These are phyloP conservation scores for Tachina grossa DNA, from an alignment of 2,888 invertebrate species.

Conservation along the genomic window DNA sequence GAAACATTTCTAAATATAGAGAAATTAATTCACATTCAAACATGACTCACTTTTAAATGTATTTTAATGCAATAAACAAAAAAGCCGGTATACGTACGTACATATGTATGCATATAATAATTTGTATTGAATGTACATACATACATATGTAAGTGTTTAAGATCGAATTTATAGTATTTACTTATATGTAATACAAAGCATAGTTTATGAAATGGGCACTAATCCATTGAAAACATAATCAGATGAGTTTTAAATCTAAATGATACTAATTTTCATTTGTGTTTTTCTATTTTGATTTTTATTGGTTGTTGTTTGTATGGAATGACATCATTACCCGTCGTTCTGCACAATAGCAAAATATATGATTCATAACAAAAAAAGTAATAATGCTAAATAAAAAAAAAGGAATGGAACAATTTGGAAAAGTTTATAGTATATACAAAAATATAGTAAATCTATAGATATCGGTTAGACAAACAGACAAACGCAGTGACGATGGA, in stretches of 20 bases:
- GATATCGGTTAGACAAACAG: constrained; percentile 31
- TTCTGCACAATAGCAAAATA: constrained; percentile 51
- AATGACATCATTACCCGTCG: constrained; percentile 67
- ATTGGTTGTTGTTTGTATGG: constrained; percentile 23
- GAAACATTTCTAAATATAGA: constrained; percentile 54
- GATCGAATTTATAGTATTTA: neutral
- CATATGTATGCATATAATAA: neutral
- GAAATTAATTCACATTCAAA: constrained; percentile 46
- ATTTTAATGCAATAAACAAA: constrained; percentile 43
- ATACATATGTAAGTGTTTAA: neutral
- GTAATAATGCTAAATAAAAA: constrained; percentile 51
- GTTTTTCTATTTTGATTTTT: constrained; percentile 34
- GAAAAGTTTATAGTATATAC: constrained; percentile 3
- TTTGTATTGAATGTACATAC: neutral
- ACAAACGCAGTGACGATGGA: neutral
- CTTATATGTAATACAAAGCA: neutral
- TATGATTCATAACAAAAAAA: constrained; percentile 67
- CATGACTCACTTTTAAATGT: constrained; percentile 55
- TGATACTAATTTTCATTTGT: constrained; percentile 21
- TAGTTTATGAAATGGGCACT: neutral
- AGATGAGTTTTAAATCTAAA: constrained; percentile 2
- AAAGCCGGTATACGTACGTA: constrained; percentile 42
- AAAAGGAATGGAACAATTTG: constrained; percentile 48
- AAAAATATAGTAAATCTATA: constrained; percentile 40
- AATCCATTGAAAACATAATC: constrained; percentile 21